Evolutionary conservation across 2,888 invertebrate species (phyloP), one percentile per base, ranked within the genome.

Genomic region (Rhagophthalmus giganteus): DNA sequence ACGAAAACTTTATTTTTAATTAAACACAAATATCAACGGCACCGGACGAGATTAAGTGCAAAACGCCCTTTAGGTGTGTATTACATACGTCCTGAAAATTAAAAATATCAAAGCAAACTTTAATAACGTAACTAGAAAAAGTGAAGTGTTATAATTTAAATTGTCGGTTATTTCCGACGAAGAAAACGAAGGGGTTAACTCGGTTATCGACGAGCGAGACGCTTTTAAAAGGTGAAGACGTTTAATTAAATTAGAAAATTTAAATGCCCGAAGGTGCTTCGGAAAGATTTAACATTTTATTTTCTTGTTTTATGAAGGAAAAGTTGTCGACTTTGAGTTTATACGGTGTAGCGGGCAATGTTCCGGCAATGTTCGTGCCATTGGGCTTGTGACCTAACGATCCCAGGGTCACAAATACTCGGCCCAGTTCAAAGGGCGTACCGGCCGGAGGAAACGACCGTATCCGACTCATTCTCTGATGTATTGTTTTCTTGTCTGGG

Each of bases 401-500:
- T 49, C 49, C 41, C 28, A 34, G 40, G 51, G 53, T 53, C 48
- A 42, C 42, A 47, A 47, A 53, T 42, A 39, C 48, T 41, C 48
- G 37, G 46, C 20, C 27, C 47, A 30, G 39, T 33, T 32, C 37
- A 54, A 53, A 49, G 42, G 44, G 48, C 48, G 44, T 44, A 44
- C 48, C 46, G 35, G 42, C 46, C 50, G 41, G 13, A 33, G 32
- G 38, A 55, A 47, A 50, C 50, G 46, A 51, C 47, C 47, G 33
- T 34, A 44, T 54, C 49, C 31, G 40, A 40, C 45, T 41, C 32
- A 40, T 49, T 32, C 45, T 32, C 16, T 51, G 45, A 51, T 42
- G 33, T 42, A 51, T 51, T 51, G 47, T 55, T 55, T 49, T 44
- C 45, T 49, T 49, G 53, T 53, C 42, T 41, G 10, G 28, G 26